Evolutionary conservation across 2,113 vertebrate species (phyloP).

Genomic region (Apeltes quadracus): DNA sequence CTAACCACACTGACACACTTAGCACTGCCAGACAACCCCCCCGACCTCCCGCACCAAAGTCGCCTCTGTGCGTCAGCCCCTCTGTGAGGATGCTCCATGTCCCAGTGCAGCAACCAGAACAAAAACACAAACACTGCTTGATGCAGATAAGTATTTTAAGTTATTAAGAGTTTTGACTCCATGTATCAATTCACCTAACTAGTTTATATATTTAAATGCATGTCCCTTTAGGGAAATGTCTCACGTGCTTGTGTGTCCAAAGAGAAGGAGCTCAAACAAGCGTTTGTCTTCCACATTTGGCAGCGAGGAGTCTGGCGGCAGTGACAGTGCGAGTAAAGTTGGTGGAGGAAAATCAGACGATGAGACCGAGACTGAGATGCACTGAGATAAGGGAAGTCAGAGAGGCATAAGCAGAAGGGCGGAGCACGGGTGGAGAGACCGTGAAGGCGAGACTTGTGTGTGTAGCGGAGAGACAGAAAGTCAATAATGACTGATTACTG

Average conservation of each 20-base stretch:
- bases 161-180: neutral
- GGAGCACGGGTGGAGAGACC: conserved; percentile 16
- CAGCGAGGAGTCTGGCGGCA: neutral
- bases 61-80: conserved; percentile 26
- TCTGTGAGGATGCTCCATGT: conserved; percentile 34
- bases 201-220: neutral
- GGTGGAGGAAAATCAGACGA: conserved; percentile 43
- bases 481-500: conserved; percentile 99
- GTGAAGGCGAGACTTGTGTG: conserved; percentile 64
- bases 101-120: conserved; percentile 24
- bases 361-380: conserved; percentile 20
- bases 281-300: neutral
- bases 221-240: neutral
- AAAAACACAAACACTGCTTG: conserved; percentile 9
- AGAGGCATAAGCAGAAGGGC: conserved; percentile 27
- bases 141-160: too few relatives aligned
- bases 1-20: conserved; percentile 67
- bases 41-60: neutral
- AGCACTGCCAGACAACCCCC: conserved; percentile 50
- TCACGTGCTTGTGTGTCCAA: neutral
- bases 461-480: conserved; percentile 83
- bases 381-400: conserved; percentile 37
- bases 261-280: neutral
- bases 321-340: conserved; percentile 3
- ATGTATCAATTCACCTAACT: neutral